These are phyloP conservation scores for Drosophila cognata DNA, from an alignment of 2,888 invertebrate species.

Conservation along the genomic window DNA sequence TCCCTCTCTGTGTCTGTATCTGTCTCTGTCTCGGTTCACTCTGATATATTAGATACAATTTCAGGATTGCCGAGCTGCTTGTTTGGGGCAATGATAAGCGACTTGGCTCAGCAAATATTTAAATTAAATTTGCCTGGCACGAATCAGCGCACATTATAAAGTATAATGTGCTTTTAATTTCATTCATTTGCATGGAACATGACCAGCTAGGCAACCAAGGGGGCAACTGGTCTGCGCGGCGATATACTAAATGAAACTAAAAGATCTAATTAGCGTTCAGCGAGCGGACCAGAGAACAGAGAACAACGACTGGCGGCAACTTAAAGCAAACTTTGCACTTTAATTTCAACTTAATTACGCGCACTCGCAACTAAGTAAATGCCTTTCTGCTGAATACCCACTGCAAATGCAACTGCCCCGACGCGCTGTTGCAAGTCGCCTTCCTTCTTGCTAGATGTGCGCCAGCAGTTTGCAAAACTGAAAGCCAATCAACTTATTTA, in stretches of 20 bases:
- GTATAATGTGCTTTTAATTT: slow-evolving; percentile 81
- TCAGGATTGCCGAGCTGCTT: slow-evolving; percentile 2
- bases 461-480: slow-evolving; percentile 49
- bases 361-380: slow-evolving; percentile 36
- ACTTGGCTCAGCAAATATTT: slow-evolving; percentile 64
- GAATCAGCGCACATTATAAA: slow-evolving; percentile 77
- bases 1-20: neutral
- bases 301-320: slow-evolving; percentile 41
- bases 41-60: slow-evolving; percentile 58
- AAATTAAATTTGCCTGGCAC: slow-evolving; percentile 71
- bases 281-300: slow-evolving; percentile 1
- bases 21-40: slow-evolving; percentile 12
- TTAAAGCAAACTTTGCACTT: slow-evolving; percentile 77
- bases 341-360: slow-evolving; percentile 77
- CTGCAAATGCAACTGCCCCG: slow-evolving; percentile 30
- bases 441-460: neutral
- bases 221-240: neutral
- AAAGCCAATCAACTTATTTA: slow-evolving; percentile 74
- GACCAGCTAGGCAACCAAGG: neutral
- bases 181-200: slow-evolving; percentile 75
- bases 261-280: slow-evolving; percentile 75
- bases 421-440: slow-evolving; percentile 21
- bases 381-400: slow-evolving; percentile 25
- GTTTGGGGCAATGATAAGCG: slow-evolving; percentile 30
- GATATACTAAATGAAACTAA: slow-evolving; percentile 62